A percentile compares a stretch with the other conserved stretches of the same genome.
These are phyloP conservation scores for Cantharis flavilabris DNA, from an alignment of 2,888 invertebrate species.

Conservation along the genomic window DNA sequence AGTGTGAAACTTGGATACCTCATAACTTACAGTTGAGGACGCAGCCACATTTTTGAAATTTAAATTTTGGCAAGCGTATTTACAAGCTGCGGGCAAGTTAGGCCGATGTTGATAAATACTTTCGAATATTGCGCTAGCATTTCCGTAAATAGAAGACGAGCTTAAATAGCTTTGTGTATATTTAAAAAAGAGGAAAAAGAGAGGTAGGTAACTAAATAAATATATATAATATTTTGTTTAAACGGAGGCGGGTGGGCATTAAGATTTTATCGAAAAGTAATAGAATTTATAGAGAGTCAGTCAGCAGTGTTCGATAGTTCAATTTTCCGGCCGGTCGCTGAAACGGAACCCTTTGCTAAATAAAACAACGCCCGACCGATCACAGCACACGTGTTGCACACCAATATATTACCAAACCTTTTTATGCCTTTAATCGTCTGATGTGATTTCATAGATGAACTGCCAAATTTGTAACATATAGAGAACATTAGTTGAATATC, in stretches of 20 bases:
- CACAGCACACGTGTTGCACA: conserved; percentile 46
- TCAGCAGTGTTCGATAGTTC: conserved; percentile 43
- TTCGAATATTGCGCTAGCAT: conserved; percentile 4
- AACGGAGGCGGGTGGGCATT: background rate
- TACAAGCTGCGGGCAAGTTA: conserved; percentile 9
- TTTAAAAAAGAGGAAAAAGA: background rate
- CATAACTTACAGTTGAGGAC: background rate
- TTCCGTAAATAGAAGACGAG: background rate
- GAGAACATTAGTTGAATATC: conserved; percentile 45
- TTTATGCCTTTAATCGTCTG: conserved; percentile 51
- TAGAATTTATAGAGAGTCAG: conserved; percentile 20
- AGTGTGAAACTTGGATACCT: background rate
- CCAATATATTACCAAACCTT: conserved; percentile 37
- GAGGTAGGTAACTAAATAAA: background rate
- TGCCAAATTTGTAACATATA: conserved; percentile 42
- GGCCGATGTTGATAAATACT: conserved; percentile 8
- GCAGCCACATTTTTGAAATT: background rate
- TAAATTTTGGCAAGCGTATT: conserved; percentile 6
- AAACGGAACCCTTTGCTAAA: conserved; percentile 45
- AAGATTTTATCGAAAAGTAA: background rate
- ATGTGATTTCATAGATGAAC: conserved; percentile 55
- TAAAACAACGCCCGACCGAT: conserved; percentile 51
- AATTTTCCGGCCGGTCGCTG: conserved; percentile 50
- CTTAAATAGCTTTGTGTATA: background rate
- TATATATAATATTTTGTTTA: background rate